Base-by-base conservation (phyloP, 2,797 vertebrate species). In the Cirrhinus molitorella region DNA sequence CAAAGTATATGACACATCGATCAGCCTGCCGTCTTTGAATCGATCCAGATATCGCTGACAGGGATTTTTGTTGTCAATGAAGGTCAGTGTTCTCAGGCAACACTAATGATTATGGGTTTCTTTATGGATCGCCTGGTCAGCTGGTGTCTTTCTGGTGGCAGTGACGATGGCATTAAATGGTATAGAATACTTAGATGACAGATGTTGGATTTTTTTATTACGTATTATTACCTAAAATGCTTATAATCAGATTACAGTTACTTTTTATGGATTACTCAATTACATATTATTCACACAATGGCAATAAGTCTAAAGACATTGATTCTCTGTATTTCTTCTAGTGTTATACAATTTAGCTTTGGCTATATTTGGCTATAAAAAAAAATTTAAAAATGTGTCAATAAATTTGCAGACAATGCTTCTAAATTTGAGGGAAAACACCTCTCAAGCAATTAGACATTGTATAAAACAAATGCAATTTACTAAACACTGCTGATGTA, bases 11-110 rank as follows among this genome's bases (percentile, higher is more conserved):
- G 10, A 66, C 57, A 47, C 55, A 77, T 77, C 4, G 51, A 57
- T 74, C 70, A 21, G 57, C 63, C 79, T 81, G 19, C 49, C 63
- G 19, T 78, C 66, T 78, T 73, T 37, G 12, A 78, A 55, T 49
- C n/a, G 11, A 80, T 57, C 23, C 31, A 65, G 21, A 80, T 81
- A 78, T 85, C 16, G 21, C 68, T 82, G 57, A 49, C 14, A 23
- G 65, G 21, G 55, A 82, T 65, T 72, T 43, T 57, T 57, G 51
- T 34, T n/a, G 19, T 59, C 23, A 68, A 10, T 80, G 23, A 23
- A 12, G 51, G 37, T 23, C 19, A 23, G 9, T 72, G 37, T 47
- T 72, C 13, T 23, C 43, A 31, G 53, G 19, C 67, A 61, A 23
- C 23, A 3, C 19, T 45, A 51, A 23, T 16, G 43, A 61, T 63